Conservation (phyloP, 2,797 vertebrate species). For the Gobionotothen gibberifrons region DNA sequence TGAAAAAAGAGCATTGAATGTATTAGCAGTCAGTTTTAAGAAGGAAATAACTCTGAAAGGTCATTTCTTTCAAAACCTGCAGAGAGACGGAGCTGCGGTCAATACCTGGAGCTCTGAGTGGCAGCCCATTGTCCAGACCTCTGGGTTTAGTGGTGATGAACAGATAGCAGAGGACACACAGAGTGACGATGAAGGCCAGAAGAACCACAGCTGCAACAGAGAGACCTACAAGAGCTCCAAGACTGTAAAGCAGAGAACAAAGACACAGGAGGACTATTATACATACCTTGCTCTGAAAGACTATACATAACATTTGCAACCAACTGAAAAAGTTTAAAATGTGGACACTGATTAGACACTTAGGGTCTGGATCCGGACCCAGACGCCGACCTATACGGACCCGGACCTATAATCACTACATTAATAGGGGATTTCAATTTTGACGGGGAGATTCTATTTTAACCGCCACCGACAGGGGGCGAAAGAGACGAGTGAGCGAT, state of each 20-base stretch:
- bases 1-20: neutral
- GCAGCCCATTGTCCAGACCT: constrained; percentile 89
- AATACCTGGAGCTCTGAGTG: constrained; percentile 87
- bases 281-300: neutral
- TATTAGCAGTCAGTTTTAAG: neutral
- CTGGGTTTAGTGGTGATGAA: constrained; percentile 92
- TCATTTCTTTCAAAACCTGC: neutral
- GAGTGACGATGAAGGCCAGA: constrained; percentile 90
- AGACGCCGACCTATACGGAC: too few species aligned
- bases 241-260: constrained; percentile 75
- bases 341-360: neutral
- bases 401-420: too few species aligned
- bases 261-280: neutral
- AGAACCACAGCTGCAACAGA: constrained; percentile 91
- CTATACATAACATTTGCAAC: neutral
- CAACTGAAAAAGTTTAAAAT: neutral
- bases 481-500: too few species aligned
- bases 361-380: too few species aligned
- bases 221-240: constrained; percentile 91
- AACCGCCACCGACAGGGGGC: too few species aligned
- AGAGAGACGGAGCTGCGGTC: neutral
- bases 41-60: neutral
- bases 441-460: too few species aligned
- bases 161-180: constrained; percentile 92
- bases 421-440: too few species aligned